Evolutionary conservation across 2,888 invertebrate genomes (phyloP).

Genomic region (Camptogramma bilineatum): DNA sequence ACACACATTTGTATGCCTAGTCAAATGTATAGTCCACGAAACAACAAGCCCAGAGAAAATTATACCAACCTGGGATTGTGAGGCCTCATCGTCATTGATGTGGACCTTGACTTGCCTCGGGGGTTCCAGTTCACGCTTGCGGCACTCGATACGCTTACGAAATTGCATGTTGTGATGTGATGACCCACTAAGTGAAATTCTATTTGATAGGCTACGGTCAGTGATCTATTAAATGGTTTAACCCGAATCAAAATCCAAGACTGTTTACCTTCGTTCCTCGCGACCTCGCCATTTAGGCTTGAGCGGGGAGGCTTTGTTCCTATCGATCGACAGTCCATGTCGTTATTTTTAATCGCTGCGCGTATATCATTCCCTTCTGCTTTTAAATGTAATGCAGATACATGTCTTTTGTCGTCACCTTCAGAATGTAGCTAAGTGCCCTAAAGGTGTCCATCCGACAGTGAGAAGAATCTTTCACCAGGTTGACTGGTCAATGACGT

Average conservation of each 20-base stretch:
- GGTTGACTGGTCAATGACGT: conserved; percentile 16
- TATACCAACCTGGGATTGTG: conserved; percentile 21
- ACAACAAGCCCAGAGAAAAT: conserved; percentile 5
- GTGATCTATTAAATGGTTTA: conserved; percentile 66
- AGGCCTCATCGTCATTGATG: conserved; percentile 61
- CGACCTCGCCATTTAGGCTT: conserved; percentile 55
- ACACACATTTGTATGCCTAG: background rate
- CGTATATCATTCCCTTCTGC: conserved; percentile 29
- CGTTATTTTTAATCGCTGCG: conserved; percentile 49
- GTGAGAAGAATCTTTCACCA: conserved; percentile 15
- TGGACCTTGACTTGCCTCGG: conserved; percentile 79
- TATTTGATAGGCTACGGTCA: conserved; percentile 71
- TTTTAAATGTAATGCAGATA: conserved; percentile 22
- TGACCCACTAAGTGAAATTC: conserved; percentile 82
- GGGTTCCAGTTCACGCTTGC: conserved; percentile 82
- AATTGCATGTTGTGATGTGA: conserved; percentile 68
- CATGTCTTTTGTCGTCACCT: conserved; percentile 36
- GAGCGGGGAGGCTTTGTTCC: conserved; percentile 48
- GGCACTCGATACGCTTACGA: conserved; percentile 83
- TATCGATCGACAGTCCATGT: conserved; percentile 48
- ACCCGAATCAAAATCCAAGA: conserved; percentile 65
- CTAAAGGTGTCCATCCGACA: conserved; percentile 10
- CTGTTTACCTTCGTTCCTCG: conserved; percentile 35
- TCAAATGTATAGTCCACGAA: background rate
- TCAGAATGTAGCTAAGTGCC: conserved; percentile 37